Evolutionary conservation across 1,140 invertebrate genomes (phyloP).

Genomic region (Leptinotarsa defecta): DNA sequence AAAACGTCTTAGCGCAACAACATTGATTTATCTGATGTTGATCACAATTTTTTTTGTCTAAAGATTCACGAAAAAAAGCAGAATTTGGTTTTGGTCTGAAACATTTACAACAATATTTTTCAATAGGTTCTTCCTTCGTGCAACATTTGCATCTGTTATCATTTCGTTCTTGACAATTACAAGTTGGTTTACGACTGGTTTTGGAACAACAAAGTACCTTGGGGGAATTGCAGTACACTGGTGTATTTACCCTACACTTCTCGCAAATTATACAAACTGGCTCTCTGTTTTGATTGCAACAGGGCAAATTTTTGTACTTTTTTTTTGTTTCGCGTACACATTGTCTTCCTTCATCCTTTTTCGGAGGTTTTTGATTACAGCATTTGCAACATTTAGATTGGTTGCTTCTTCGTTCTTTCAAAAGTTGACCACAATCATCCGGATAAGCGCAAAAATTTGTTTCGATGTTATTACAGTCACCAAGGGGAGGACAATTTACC

Average conservation of each 20-base stretch:
- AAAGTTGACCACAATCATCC: slow-evolving; percentile 8
- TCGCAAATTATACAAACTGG: slow-evolving; percentile 12
- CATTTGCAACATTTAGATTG: not conserved
- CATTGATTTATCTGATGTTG: too few relatives aligned
- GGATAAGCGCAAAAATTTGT: slow-evolving; percentile 25
- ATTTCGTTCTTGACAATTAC: not conserved
- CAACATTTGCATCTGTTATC: not conserved
- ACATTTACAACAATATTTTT: slow-evolving; percentile 20
- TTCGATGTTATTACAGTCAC: slow-evolving; percentile 26
- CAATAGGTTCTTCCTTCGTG: not conserved
- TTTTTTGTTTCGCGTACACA: slow-evolving; percentile 3
- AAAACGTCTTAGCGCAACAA: not conserved
- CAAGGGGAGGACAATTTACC: slow-evolving; percentile 44
- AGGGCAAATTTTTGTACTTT: not conserved
- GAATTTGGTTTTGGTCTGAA: slow-evolving; percentile 2
- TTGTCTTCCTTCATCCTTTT: slow-evolving; percentile 6
- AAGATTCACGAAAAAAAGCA: slow-evolving; percentile 6
- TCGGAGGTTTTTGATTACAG: not conserved
- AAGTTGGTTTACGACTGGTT: slow-evolving; percentile 7
- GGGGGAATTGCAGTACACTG: not conserved
- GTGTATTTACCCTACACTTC: not conserved
- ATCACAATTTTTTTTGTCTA: not conserved
- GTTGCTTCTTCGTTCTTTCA: slow-evolving; percentile 8
- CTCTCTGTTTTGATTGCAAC: not conserved
- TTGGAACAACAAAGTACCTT: not conserved